Evolutionary conservation across 2,113 vertebrate genomes (phyloP).

Genomic region (Pteruthius melanotis): DNA sequence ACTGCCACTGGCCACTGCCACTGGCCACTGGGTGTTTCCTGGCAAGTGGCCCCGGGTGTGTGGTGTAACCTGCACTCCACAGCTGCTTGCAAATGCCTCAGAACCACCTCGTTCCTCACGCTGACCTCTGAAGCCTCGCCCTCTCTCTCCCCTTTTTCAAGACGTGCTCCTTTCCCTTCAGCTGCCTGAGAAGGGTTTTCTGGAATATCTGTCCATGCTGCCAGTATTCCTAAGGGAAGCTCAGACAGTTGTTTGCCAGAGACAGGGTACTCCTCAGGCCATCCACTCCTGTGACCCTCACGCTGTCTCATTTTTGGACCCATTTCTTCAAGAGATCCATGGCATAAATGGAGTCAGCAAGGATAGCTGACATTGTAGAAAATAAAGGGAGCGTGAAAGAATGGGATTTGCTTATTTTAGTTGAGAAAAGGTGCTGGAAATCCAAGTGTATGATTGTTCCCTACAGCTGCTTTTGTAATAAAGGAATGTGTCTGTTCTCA

Average conservation of each 20-base stretch:
- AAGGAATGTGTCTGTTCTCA: background rate
- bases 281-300: background rate
- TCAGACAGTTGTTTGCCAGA: background rate
- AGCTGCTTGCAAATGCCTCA: background rate
- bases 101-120: background rate
- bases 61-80: background rate
- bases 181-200: background rate
- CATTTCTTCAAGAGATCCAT: background rate
- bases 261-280: background rate
- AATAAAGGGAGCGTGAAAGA: background rate
- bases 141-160: background rate
- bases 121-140: rapidly evolving
- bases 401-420: background rate
- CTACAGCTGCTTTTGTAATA: background rate
- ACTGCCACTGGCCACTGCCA: no score
- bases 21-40: rapidly evolving
- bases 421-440: background rate
- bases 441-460: background rate
- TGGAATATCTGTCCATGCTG: background rate
- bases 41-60: rapidly evolving
- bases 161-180: background rate
- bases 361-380: background rate
- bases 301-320: background rate
- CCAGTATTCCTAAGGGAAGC: background rate
- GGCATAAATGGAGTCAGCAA: background rate